phyloP scores from a whole-genome alignment of 1,140 invertebrate genomes.

The Eumaeus atala region DNA sequence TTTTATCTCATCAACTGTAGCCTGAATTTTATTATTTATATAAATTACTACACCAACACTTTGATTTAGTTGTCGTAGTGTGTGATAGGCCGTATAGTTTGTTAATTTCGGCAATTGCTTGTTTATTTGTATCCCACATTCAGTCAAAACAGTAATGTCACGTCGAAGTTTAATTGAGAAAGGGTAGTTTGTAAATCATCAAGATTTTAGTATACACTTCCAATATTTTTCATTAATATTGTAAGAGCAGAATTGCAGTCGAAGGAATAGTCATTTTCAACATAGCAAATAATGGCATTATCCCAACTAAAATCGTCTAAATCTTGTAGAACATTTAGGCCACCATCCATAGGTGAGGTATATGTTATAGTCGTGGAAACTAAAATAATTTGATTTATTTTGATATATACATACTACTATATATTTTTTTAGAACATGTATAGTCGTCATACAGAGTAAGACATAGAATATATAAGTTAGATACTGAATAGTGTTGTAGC shows the following conservation, averaged over 20 bases:
- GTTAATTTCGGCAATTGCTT: slow-evolving; percentile 5
- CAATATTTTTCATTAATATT: slow-evolving; percentile 16
- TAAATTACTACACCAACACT: slow-evolving; percentile 17
- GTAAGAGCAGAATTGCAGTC: slow-evolving; percentile 1
- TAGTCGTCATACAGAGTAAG: background rate
- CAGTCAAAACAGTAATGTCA: slow-evolving; percentile 14
- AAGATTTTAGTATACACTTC: slow-evolving; percentile 16
- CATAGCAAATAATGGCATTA: slow-evolving; percentile 8
- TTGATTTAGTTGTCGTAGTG: slow-evolving; percentile 14
- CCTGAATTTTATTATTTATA: slow-evolving; percentile 7
- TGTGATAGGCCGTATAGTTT: slow-evolving; percentile 1
- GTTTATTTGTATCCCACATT: slow-evolving; percentile 11
- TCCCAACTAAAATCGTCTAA: background rate
- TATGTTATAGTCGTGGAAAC: background rate
- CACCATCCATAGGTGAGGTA: background rate
- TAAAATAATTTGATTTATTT: background rate
- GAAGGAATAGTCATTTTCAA: slow-evolving; percentile 4
- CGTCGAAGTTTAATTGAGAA: background rate
- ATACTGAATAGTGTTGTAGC: background rate
- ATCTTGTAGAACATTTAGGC: slow-evolving; percentile 5
- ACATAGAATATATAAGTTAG: background rate
- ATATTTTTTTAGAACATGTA: background rate
- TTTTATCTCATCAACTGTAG: slow-evolving; percentile 8
- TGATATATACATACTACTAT: background rate
- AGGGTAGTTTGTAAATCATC: slow-evolving; percentile 8